Evolutionary conservation across 2,888 invertebrate species (phyloP).

Genomic region (Tolmerus cingulatus): DNA sequence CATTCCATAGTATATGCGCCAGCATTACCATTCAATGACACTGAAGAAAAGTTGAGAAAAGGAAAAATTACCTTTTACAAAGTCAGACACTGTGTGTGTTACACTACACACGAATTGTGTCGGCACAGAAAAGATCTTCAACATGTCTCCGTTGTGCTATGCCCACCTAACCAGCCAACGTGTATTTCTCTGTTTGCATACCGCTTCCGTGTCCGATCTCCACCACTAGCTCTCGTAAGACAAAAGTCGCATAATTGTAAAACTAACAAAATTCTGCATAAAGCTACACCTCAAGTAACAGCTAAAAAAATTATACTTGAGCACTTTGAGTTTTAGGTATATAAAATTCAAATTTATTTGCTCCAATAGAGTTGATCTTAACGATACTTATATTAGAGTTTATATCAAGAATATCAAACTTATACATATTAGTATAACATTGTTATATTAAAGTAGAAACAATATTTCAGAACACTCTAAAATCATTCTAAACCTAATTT

Average conservation of each 20-base stretch:
- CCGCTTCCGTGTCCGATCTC: neutral
- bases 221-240: neutral
- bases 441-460: neutral
- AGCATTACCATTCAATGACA: neutral
- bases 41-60: slow-evolving; percentile 8
- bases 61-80: slow-evolving; percentile 7
- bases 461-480: neutral
- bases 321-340: neutral
- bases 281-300: neutral
- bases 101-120: neutral
- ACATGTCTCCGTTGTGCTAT: neutral
- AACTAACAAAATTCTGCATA: neutral
- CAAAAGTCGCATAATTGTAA: neutral
- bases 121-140: neutral
- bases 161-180: neutral
- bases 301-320: neutral
- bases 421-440: neutral
- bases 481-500: too few species aligned
- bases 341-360: neutral
- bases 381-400: neutral
- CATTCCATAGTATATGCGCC: neutral
- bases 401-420: neutral
- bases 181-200: neutral
- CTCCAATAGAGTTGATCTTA: too few species aligned
- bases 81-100: neutral